Percentiles rank a stretch among this genome's conserved stretches.
These are phyloP conservation scores for Oryzias woworae DNA, from an alignment of 2,113 vertebrate species.

Conservation along the genomic window DNA sequence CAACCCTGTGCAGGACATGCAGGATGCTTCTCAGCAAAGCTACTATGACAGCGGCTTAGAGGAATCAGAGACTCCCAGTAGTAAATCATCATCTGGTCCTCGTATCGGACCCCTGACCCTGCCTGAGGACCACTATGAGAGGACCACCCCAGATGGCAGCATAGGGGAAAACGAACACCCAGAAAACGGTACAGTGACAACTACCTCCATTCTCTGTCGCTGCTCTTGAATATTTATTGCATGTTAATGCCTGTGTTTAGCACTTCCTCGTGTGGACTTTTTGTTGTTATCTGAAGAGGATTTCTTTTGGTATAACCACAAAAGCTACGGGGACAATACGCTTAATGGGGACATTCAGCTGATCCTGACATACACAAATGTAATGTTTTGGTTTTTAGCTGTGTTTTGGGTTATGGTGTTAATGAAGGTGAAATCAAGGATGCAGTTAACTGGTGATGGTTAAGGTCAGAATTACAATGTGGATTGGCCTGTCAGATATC, in stretches of 20 bases:
- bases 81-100: conserved; percentile 96
- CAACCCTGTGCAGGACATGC: conserved; percentile 95
- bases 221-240: conserved; percentile 53
- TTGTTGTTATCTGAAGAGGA: not conserved
- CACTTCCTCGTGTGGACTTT: not conserved
- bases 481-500: too few relatives aligned
- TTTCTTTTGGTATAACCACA: not conserved
- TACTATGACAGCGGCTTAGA: conserved; percentile 98
- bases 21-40: conserved; percentile 96
- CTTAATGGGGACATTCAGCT: too few relatives aligned
- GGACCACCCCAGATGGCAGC: conserved; percentile 97
- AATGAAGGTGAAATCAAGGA: too few relatives aligned
- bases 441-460: too few relatives aligned
- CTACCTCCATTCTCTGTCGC: not conserved
- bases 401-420: too few relatives aligned
- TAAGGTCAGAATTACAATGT: too few relatives aligned
- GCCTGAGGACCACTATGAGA: conserved; percentile 96
- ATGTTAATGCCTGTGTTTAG: conserved; percentile 45
- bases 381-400: too few relatives aligned
- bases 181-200: conserved; percentile 86
- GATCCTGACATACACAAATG: too few relatives aligned
- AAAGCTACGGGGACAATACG: too few relatives aligned
- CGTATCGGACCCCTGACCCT: conserved; percentile 94
- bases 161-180: conserved; percentile 99
- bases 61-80: conserved; percentile 97